These are phyloP conservation scores for Notodonta dromedarius DNA, from an alignment of 2,888 invertebrate genomes.

Conservation along the genomic window DNA sequence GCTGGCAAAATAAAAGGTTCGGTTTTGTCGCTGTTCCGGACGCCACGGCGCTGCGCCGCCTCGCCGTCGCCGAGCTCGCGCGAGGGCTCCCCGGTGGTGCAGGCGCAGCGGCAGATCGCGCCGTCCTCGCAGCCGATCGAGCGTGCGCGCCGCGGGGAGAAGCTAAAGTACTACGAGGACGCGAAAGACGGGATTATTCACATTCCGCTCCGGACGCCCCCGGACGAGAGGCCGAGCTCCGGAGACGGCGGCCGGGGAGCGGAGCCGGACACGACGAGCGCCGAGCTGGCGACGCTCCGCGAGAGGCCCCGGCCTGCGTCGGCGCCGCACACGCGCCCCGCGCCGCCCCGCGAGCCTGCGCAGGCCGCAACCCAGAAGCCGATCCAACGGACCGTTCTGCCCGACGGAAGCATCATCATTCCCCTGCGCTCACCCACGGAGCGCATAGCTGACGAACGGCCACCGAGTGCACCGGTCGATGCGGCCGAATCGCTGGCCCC, in stretches of 20 bases:
- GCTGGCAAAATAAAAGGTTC: conserved; percentile 85
- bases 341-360: conserved; percentile 51
- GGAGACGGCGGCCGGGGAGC: conserved; percentile 35
- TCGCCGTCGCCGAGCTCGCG: conserved; percentile 69
- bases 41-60: conserved; percentile 70
- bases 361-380: conserved; percentile 65
- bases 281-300: conserved; percentile 26
- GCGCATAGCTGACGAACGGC: conserved; percentile 35
- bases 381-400: conserved; percentile 67
- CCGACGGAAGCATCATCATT: conserved; percentile 85
- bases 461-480: conserved; percentile 21
- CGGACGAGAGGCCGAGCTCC: conserved; percentile 82
- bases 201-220: conserved; percentile 90
- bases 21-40: conserved; percentile 87
- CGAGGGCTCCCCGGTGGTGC: conserved; percentile 63
- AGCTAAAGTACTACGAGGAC: conserved; percentile 86
- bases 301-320: conserved; percentile 47
- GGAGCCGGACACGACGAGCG: conserved; percentile 22
- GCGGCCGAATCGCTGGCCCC: conserved; percentile 9
- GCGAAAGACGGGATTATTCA: conserved; percentile 87
- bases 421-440: conserved; percentile 81
- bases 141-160: conserved; percentile 52
- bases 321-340: conserved; percentile 44
- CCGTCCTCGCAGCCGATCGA: conserved; percentile 36
- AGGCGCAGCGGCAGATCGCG: conserved; percentile 50